Conservation (phyloP, 2,888 invertebrate genomes). For the Watsonalla binaria region DNA sequence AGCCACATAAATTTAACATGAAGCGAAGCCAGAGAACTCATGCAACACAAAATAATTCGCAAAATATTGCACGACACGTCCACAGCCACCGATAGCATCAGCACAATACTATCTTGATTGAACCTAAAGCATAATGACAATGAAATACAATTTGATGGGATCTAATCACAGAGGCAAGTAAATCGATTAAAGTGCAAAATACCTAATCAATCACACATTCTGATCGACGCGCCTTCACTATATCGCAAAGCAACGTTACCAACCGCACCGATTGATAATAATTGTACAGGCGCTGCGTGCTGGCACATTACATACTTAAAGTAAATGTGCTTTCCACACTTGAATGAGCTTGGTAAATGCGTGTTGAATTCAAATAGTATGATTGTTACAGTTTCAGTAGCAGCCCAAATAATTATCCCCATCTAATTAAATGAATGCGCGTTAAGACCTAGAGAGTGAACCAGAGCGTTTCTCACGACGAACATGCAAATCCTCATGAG, state of each 20-base stretch:
- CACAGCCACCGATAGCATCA: constrained; percentile 15
- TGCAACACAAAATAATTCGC: constrained; percentile 28
- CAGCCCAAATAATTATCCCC: too few species aligned
- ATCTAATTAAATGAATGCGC: too few species aligned
- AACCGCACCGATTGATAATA: background rate
- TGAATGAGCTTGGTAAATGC: too few species aligned
- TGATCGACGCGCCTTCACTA: background rate
- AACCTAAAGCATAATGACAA: background rate
- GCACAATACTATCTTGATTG: background rate
- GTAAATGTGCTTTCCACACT: too few species aligned
- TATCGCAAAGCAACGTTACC: background rate
- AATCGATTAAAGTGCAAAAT: background rate
- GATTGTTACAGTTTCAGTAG: too few species aligned
- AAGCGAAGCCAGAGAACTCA: constrained; percentile 46
- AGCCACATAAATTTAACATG: constrained; percentile 66
- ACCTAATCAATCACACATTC: background rate
- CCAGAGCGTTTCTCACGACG: too few species aligned
- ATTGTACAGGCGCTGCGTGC: background rate
- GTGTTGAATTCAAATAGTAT: too few species aligned
- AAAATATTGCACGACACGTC: constrained; percentile 16
- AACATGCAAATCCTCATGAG: too few species aligned
- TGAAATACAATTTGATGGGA: background rate
- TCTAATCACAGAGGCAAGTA: background rate
- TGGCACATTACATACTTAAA: background rate
- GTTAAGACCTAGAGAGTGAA: too few species aligned